Conservation (phyloP, 2,888 invertebrate genomes). For the Trachelus tabidus region DNA sequence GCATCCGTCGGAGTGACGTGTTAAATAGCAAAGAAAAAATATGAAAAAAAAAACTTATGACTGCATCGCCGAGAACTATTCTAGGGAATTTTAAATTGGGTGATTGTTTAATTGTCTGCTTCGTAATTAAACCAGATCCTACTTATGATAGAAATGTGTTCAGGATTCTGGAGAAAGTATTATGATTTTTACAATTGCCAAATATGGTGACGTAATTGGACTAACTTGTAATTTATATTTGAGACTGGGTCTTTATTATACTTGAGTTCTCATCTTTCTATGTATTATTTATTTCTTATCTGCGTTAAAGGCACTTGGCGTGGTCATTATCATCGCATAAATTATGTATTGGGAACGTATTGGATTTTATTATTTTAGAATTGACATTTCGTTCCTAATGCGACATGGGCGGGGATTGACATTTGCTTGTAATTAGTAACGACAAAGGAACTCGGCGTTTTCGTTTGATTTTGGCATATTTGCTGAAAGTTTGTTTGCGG, state of each 20-base stretch:
- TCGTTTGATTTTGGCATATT: conserved; percentile 1
- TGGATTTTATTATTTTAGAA: neutral
- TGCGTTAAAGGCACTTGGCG: neutral
- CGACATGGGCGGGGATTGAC: neutral
- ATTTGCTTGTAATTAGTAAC: conserved; percentile 31
- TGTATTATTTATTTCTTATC: neutral
- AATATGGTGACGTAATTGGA: neutral
- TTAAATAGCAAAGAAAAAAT: neutral
- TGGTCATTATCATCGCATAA: neutral
- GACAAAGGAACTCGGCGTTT: conserved; percentile 22
- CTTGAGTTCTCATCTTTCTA: neutral
- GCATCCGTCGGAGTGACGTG: neutral
- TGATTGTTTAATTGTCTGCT: neutral
- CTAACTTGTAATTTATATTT: neutral
- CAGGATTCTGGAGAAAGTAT: neutral
- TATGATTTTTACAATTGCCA: neutral
- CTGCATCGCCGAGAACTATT: neutral
- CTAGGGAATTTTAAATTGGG: neutral
- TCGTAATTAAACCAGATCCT: neutral
- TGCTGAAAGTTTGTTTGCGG: neutral
- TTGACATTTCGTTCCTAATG: neutral
- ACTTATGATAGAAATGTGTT: neutral
- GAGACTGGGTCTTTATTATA: neutral
- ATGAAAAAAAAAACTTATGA: neutral
- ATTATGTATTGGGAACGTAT: neutral